Percentiles rank a stretch among this genome's conserved stretches.
These are phyloP conservation scores for Cyrtodaria siliqua DNA, from an alignment of 2,888 invertebrate genomes.

Conservation along the genomic window DNA sequence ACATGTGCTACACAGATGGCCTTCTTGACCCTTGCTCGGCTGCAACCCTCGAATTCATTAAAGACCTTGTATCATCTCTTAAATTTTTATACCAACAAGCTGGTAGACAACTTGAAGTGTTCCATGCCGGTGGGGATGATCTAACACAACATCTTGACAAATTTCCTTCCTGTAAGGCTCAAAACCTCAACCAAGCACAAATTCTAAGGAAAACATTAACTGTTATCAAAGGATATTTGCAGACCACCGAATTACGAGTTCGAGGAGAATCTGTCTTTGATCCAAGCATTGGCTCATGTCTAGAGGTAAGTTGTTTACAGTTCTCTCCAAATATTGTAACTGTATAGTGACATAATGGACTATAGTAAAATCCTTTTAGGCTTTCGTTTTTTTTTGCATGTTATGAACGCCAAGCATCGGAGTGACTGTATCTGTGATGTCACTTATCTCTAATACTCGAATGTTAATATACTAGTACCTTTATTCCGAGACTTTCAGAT, in stretches of 20 bases:
- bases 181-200: background rate
- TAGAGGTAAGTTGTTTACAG: conserved; percentile 28
- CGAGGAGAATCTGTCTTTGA: conserved; percentile 43
- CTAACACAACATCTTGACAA: conserved; percentile 16
- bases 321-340: too few relatives aligned
- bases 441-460: too few relatives aligned
- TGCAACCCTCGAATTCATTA: conserved; percentile 34
- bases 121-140: conserved; percentile 59
- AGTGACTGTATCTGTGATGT: too few relatives aligned
- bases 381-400: too few relatives aligned
- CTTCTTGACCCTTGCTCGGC: conserved; percentile 46
- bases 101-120: background rate
- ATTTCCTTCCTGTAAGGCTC: conserved; percentile 25
- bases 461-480: too few relatives aligned
- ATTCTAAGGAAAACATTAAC: conserved; percentile 10
- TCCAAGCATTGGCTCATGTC: conserved; percentile 13
- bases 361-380: too few relatives aligned
- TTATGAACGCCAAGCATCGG: too few relatives aligned
- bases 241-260: conserved; percentile 18
- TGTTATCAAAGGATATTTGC: background rate
- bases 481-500: too few relatives aligned
- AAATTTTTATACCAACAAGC: conserved; percentile 3
- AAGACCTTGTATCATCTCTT: conserved; percentile 12
- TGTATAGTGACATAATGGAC: too few relatives aligned
- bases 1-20: conserved; percentile 26